Evolutionary conservation across 2,888 invertebrate genomes (phyloP).

Genomic region (Lampropteryx suffumata): DNA sequence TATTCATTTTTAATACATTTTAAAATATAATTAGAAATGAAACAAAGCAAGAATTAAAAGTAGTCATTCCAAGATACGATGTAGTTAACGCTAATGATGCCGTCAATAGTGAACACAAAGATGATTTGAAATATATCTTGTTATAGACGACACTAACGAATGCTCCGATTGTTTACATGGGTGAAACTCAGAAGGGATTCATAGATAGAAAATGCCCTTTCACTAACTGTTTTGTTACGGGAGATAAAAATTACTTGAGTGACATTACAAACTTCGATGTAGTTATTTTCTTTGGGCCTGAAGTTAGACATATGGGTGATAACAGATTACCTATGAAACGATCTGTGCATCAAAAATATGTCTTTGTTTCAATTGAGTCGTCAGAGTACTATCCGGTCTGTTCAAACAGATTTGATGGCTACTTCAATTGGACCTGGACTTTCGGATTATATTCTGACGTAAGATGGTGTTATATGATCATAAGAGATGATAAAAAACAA

Average conservation of each 20-base stretch:
- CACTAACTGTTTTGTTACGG: constrained; percentile 60
- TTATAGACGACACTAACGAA: constrained; percentile 48
- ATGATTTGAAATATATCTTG: constrained; percentile 47
- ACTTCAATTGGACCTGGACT: constrained; percentile 73
- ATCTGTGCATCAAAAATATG: constrained; percentile 57
- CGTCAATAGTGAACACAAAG: background rate
- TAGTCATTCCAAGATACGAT: background rate
- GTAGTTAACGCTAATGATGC: background rate
- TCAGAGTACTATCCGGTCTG: constrained; percentile 58
- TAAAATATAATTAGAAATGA: background rate
- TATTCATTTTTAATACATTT: background rate
- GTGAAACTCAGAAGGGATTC: constrained; percentile 44
- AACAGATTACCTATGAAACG: constrained; percentile 44
- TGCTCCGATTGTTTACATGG: constrained; percentile 50
- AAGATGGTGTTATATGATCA: constrained; percentile 56
- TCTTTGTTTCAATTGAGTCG: constrained; percentile 62
- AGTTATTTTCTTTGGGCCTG: constrained; percentile 56
- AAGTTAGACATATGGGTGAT: constrained; percentile 36
- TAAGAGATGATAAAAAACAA: constrained; percentile 43
- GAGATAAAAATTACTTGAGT: constrained; percentile 39
- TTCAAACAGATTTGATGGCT: constrained; percentile 45
- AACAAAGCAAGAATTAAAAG: background rate
- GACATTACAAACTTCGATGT: constrained; percentile 57
- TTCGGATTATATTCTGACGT: constrained; percentile 60
- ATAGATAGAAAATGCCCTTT: constrained; percentile 50